These are phyloP conservation scores for Neocrepidodera transversa DNA, from an alignment of 2,888 invertebrate species.

Conservation along the genomic window DNA sequence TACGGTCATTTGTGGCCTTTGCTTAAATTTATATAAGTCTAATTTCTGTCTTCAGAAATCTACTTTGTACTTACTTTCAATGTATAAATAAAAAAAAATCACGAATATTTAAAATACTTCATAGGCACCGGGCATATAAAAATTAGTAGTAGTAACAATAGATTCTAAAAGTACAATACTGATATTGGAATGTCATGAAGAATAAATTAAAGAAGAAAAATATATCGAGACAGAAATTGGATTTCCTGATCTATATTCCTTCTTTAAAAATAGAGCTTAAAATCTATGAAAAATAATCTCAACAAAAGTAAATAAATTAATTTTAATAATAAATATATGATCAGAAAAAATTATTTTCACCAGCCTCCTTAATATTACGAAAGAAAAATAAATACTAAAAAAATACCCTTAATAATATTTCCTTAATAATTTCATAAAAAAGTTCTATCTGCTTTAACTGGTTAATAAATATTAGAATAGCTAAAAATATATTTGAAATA, in stretches of 20 bases:
- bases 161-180: conserved; percentile 54
- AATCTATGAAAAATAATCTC: conserved; percentile 47
- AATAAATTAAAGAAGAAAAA: conserved; percentile 25
- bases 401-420: background rate
- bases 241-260: conserved; percentile 22
- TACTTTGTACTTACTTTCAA: conserved; percentile 19
- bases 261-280: conserved; percentile 27
- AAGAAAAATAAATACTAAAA: background rate
- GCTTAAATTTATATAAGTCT: conserved; percentile 1
- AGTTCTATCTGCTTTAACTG: conserved; percentile 7
- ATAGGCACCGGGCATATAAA: conserved; percentile 34
- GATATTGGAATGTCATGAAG: conserved; percentile 55
- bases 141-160: conserved; percentile 45
- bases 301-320: conserved; percentile 50
- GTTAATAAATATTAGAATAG: conserved; percentile 32
- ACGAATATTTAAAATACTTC: conserved; percentile 26
- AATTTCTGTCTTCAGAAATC: conserved; percentile 1
- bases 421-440: background rate
- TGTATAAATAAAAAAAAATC: conserved; percentile 23
- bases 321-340: conserved; percentile 45
- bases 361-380: conserved; percentile 32
- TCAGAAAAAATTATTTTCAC: conserved; percentile 43
- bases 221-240: conserved; percentile 1
- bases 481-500: conserved; percentile 35
- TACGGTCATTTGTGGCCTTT: conserved; percentile 3